These are phyloP conservation scores for Neria commutata DNA, from an alignment of 2,888 invertebrate species.

Conservation along the genomic window DNA sequence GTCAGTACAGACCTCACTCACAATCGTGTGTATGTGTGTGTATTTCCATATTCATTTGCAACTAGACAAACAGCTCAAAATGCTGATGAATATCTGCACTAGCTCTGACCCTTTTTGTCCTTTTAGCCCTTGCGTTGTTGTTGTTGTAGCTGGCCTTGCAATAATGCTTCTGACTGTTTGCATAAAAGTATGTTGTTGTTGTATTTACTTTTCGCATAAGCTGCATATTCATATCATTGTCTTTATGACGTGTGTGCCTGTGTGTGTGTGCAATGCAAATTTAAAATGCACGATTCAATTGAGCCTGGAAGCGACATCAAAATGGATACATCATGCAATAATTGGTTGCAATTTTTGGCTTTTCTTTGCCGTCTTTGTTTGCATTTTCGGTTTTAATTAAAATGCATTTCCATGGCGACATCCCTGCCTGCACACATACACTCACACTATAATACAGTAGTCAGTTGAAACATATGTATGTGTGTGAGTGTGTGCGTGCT, in stretches of 20 bases:
- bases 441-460: no score
- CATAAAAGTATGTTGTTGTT: slow-evolving; percentile 19
- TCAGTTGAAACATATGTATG: no score
- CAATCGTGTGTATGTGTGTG: slow-evolving; percentile 12
- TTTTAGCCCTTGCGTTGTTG: slow-evolving; percentile 47
- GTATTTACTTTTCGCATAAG: slow-evolving; percentile 10
- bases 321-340: slow-evolving; percentile 31
- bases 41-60: not conserved
- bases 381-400: slow-evolving; percentile 5
- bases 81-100: slow-evolving; percentile 35
- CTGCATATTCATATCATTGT: no score
- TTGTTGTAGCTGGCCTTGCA: slow-evolving; percentile 40
- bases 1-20: no score
- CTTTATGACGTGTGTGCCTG: slow-evolving; percentile 8
- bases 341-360: slow-evolving; percentile 43
- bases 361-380: slow-evolving; percentile 18
- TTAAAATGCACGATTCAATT: slow-evolving; percentile 51
- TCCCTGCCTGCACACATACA: no score
- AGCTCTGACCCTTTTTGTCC: slow-evolving; percentile 42
- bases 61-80: slow-evolving; percentile 43
- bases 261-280: slow-evolving; percentile 39
- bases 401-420: slow-evolving; percentile 9
- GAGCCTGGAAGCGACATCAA: slow-evolving; percentile 33
- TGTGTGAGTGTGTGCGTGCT: not conserved
- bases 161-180: slow-evolving; percentile 23